phyloP scores from a whole-genome alignment of 2,888 invertebrate genomes.

The Acleris cristana region DNA sequence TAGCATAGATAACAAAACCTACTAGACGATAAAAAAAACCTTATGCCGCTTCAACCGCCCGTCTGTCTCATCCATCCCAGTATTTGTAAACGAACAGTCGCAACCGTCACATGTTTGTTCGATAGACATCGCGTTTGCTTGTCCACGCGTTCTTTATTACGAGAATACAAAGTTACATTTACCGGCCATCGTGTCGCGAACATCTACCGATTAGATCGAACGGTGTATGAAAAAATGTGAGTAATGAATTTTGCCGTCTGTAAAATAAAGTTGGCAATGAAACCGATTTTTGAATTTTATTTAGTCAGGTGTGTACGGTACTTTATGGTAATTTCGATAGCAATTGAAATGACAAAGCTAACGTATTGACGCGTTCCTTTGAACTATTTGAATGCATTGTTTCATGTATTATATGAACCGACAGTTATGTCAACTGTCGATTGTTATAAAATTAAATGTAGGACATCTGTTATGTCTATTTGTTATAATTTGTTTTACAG shows the following conservation, averaged over 20 bases:
- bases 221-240: background rate
- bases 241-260: background rate
- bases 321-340: constrained; percentile 26
- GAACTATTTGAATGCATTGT: constrained; percentile 12
- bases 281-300: constrained; percentile 32
- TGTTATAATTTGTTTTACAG: background rate
- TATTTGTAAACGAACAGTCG: constrained; percentile 53
- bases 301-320: constrained; percentile 31
- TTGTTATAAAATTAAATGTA: background rate
- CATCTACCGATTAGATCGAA: background rate
- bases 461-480: background rate
- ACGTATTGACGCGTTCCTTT: constrained; percentile 26
- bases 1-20: no score
- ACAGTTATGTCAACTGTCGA: constrained; percentile 6
- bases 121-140: constrained; percentile 32
- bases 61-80: constrained; percentile 41
- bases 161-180: constrained; percentile 17
- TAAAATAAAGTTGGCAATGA: constrained; percentile 14
- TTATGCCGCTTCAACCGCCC: constrained; percentile 40
- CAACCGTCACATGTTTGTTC: constrained; percentile 54
- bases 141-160: constrained; percentile 21
- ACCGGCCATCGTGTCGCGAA: background rate
- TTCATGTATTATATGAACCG: background rate
- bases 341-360: constrained; percentile 19
- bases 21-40: no score